Evolutionary conservation across 1,140 invertebrate species (phyloP).

Genomic region (Trichonephila clavata): DNA sequence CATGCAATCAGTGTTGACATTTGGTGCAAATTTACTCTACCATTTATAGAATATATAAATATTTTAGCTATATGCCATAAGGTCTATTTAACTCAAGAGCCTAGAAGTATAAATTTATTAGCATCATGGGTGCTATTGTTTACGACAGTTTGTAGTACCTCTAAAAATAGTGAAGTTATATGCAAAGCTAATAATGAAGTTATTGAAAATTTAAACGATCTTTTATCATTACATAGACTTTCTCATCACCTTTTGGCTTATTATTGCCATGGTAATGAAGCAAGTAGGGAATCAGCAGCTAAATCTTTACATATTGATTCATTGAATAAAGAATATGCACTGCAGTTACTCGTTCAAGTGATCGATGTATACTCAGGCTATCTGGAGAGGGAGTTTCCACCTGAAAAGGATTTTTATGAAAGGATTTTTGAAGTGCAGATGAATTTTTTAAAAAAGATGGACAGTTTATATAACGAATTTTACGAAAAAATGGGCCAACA

Average conservation of each 20-base stretch:
- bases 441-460: not conserved
- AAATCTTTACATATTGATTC: not conserved
- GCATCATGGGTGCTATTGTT: too few relatives aligned
- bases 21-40: not conserved
- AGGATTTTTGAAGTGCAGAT: not conserved
- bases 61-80: not conserved
- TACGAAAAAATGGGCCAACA: not conserved
- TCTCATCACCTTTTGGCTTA: not conserved
- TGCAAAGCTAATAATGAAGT: not conserved
- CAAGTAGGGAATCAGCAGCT: not conserved
- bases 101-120: too few relatives aligned
- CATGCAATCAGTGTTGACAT: too few relatives aligned
- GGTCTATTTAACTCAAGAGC: not conserved
- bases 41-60: not conserved
- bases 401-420: conserved; percentile 7
- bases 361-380: not conserved
- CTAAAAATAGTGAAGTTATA: not conserved
- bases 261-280: not conserved
- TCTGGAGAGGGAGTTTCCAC: not conserved
- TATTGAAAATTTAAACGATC: not conserved
- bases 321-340: not conserved
- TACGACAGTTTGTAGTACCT: too few relatives aligned
- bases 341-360: not conserved
- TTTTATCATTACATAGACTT: not conserved
- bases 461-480: not conserved